Evolutionary conservation across 2,113 vertebrate species (phyloP).

Genomic region (Austrofundulus limnaeus): DNA sequence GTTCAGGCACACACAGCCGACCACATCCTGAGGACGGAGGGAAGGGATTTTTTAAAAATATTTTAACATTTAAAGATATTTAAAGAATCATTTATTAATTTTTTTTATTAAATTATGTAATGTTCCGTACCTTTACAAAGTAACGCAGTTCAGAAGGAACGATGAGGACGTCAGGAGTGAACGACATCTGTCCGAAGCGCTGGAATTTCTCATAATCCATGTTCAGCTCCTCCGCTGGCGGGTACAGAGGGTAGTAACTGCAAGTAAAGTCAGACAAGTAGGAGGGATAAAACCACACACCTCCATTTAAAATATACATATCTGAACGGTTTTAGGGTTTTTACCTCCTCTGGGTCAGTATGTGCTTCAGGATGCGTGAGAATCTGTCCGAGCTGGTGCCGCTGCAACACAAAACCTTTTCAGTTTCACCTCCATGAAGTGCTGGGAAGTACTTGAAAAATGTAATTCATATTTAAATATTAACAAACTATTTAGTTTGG

Average conservation of each 20-base stretch:
- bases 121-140: conserved; percentile 85
- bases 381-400: conserved; percentile 83
- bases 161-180: conserved; percentile 86
- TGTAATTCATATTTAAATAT: too few relatives aligned
- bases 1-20: conserved; percentile 90
- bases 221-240: conserved; percentile 87
- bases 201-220: conserved; percentile 86
- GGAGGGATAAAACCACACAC: not conserved
- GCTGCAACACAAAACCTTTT: conserved; percentile 38
- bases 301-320: not conserved
- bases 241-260: conserved; percentile 92
- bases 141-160: conserved; percentile 89
- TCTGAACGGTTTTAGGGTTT: not conserved
- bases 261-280: not conserved
- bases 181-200: conserved; percentile 71
- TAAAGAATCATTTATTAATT: too few relatives aligned
- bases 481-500: too few relatives aligned
- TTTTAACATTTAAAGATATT: too few relatives aligned
- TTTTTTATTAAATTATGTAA: not conserved
- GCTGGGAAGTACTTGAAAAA: too few relatives aligned
- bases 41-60: too few relatives aligned
- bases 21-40: conserved; percentile 78
- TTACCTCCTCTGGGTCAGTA: conserved; percentile 91
- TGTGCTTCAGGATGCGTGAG: conserved; percentile 88
- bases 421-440: too few relatives aligned